Conservation (phyloP, 2,797 vertebrate species). For the Stomatorhinus walkeri region DNA sequence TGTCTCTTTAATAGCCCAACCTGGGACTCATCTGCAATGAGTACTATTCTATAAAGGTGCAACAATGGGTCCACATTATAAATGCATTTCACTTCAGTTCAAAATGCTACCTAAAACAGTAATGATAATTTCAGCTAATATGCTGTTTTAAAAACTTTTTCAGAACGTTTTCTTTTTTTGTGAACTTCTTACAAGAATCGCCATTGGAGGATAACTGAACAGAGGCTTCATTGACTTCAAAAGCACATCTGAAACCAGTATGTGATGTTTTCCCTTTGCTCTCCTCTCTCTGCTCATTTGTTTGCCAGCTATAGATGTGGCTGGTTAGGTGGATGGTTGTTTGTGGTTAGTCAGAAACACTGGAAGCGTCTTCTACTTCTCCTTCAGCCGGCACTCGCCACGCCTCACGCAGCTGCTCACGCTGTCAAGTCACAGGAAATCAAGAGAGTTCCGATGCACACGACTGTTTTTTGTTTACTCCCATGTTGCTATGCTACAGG, state of each 20-base stretch:
- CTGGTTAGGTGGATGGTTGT: background rate
- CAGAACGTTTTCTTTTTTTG: background rate
- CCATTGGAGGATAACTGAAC: background rate
- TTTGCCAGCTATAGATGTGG: background rate
- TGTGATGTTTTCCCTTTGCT: background rate
- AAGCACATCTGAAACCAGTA: background rate
- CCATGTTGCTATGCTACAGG: slow-evolving; percentile 52
- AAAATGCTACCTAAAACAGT: background rate
- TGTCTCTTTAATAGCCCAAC: background rate
- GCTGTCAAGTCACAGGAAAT: slow-evolving; percentile 37
- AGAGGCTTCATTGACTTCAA: background rate
- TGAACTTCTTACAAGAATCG: background rate
- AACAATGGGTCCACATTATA: background rate
- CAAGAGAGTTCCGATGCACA: slow-evolving; percentile 31
- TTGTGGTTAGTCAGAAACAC: background rate
- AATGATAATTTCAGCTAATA: background rate
- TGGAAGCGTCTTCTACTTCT: background rate
- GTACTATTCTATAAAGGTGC: background rate
- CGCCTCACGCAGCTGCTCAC: background rate
- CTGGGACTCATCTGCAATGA: background rate
- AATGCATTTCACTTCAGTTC: background rate
- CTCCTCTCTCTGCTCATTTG: background rate
- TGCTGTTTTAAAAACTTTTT: background rate
- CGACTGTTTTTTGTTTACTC: slow-evolving; percentile 53
- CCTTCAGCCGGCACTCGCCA: background rate